Evolutionary conservation across 2,113 vertebrate species (phyloP).

Genomic region (Ictalurus punctatus): DNA sequence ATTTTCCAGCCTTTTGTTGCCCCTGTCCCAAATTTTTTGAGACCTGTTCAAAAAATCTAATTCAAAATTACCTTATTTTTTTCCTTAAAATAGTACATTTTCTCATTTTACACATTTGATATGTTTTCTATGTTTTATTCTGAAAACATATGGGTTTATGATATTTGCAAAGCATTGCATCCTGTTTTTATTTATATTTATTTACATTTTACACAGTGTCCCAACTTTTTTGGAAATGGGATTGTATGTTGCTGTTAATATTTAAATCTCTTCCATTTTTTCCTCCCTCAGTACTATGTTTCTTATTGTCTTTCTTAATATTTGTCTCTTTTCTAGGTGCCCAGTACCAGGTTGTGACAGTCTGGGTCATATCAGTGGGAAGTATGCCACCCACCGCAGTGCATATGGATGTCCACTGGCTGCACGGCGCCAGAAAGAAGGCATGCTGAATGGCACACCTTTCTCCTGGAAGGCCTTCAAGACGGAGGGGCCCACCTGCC

Average conservation of each 20-base stretch:
- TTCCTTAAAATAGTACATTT: too few species aligned
- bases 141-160: too few species aligned
- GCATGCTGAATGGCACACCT: conserved; percentile 84
- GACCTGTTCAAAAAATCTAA: too few species aligned
- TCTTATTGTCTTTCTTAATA: background rate
- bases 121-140: too few species aligned
- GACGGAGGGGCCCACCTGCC: conserved; percentile 91
- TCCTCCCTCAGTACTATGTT: conserved; percentile 6
- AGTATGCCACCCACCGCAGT: conserved; percentile 96
- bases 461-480: conserved; percentile 97
- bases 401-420: conserved; percentile 94
- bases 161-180: too few species aligned
- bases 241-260: background rate
- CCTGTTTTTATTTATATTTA: too few species aligned
- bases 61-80: too few species aligned
- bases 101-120: too few species aligned
- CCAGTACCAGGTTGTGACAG: conserved; percentile 95
- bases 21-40: too few species aligned
- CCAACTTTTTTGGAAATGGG: too few species aligned
- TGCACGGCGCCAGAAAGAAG: conserved; percentile 93
- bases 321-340: conserved; percentile 76
- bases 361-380: conserved; percentile 95
- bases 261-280: background rate
- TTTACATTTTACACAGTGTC: too few species aligned
- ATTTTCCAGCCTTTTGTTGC: too few species aligned